phyloP scores from a whole-genome alignment of 2,113 vertebrate genomes.

The Mellivora capensis region DNA sequence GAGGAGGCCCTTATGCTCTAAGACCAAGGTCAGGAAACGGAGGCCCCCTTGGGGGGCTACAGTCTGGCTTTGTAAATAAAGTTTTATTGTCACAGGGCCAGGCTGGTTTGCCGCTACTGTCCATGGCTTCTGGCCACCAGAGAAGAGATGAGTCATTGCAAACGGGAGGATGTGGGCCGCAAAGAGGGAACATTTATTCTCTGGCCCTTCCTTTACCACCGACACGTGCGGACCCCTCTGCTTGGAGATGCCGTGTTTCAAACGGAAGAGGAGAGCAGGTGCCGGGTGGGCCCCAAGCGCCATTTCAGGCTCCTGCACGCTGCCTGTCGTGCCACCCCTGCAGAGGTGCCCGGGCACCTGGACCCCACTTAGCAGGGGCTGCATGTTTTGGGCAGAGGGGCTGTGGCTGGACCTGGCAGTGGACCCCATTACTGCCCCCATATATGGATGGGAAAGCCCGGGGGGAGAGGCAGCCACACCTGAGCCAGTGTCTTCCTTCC shows the following conservation, averaged over 20 bases:
- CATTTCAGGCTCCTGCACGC: neutral
- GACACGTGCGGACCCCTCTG: neutral
- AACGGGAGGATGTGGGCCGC: rapidly evolving
- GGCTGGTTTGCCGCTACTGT: neutral
- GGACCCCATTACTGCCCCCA: neutral
- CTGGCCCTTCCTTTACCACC: neutral
- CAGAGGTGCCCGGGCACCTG: neutral
- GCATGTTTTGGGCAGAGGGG: rapidly evolving
- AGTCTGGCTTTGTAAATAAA: neutral
- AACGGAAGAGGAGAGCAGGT: neutral
- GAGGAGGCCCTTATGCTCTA: neutral
- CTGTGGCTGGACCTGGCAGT: neutral
- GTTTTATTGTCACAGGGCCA: neutral
- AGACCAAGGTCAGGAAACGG: neutral
- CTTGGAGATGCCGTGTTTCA: neutral
- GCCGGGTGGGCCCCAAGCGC: neutral
- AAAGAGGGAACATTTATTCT: neutral
- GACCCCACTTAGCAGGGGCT: neutral
- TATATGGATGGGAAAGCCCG: neutral
- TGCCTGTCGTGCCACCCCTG: neutral
- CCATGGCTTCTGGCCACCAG: neutral
- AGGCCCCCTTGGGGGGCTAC: no score
- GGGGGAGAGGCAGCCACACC: neutral
- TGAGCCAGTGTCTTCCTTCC: neutral
- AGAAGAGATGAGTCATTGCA: neutral